Conservation (phyloP, 1,140 invertebrate genomes). For the Ganaspis sp. region DNA sequence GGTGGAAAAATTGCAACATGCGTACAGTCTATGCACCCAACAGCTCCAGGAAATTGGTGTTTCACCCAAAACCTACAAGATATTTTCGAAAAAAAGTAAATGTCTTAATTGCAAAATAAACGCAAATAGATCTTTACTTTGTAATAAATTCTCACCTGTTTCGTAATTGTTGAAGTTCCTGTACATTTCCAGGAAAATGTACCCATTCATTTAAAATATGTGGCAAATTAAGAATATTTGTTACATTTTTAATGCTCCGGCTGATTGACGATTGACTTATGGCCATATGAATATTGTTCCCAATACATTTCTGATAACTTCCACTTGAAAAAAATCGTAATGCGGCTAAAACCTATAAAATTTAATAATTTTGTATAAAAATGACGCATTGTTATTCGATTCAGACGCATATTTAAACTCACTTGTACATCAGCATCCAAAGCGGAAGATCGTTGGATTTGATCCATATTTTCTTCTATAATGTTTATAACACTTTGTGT, state of each 20-base stretch:
- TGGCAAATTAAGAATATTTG: constrained; percentile 33
- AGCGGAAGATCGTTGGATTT: neutral
- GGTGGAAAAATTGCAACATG: constrained; percentile 61
- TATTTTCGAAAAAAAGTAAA: constrained; percentile 30
- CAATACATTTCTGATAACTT: constrained; percentile 37
- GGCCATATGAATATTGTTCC: constrained; percentile 22
- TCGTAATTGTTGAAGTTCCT: constrained; percentile 34
- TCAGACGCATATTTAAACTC: neutral
- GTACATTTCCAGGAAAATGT: constrained; percentile 37
- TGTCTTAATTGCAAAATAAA: neutral
- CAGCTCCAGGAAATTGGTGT: constrained; percentile 49
- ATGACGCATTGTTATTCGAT: no score
- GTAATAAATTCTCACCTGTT: constrained; percentile 45
- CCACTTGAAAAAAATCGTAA: constrained; percentile 40
- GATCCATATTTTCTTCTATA: neutral
- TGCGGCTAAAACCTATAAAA: constrained; percentile 35
- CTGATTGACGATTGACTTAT: constrained; percentile 40
- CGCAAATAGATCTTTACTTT: neutral
- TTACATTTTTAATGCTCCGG: constrained; percentile 31
- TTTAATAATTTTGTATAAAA: neutral
- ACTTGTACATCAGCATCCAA: neutral
- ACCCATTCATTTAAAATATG: constrained; percentile 36
- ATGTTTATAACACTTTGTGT: neutral
- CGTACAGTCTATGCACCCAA: constrained; percentile 61
- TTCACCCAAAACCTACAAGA: constrained; percentile 48